These are phyloP conservation scores for Siphamia tubifer DNA, from an alignment of 2,113 vertebrate genomes.

Conservation along the genomic window DNA sequence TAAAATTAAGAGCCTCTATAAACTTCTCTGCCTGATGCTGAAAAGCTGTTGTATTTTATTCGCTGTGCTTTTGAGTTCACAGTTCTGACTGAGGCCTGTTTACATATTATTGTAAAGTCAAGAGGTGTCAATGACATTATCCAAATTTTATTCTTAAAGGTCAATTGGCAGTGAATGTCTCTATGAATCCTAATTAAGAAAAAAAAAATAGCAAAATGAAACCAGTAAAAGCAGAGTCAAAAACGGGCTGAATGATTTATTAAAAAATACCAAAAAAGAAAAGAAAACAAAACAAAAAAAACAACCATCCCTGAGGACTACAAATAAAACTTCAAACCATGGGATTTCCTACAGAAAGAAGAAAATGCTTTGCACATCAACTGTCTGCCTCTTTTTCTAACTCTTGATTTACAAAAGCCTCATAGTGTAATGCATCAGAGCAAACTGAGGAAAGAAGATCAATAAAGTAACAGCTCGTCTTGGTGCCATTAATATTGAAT, in stretches of 20 bases:
- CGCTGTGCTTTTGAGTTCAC: neutral
- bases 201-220: neutral
- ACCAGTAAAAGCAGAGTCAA: neutral
- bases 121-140: neutral
- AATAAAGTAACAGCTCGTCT: slow-evolving; percentile 32
- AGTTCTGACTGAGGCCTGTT: neutral
- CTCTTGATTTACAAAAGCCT: slow-evolving; percentile 15
- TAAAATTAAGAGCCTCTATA: slow-evolving; percentile 29
- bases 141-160: neutral
- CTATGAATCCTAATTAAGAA: neutral
- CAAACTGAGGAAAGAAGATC: slow-evolving; percentile 31
- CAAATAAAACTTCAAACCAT: neutral
- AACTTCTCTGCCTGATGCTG: slow-evolving; percentile 19
- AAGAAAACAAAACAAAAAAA: no score
- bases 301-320: neutral
- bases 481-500: slow-evolving; percentile 20
- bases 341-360: neutral
- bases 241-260: neutral
- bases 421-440: slow-evolving; percentile 20
- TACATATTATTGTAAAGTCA: neutral
- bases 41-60: slow-evolving; percentile 14
- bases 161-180: neutral
- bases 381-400: neutral
- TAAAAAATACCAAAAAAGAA: no score
- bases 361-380: neutral